Evolutionary conservation across 2,113 vertebrate species (phyloP), one percentile per base, ranked within the genome.

Genomic region (Carassius carassius): DNA sequence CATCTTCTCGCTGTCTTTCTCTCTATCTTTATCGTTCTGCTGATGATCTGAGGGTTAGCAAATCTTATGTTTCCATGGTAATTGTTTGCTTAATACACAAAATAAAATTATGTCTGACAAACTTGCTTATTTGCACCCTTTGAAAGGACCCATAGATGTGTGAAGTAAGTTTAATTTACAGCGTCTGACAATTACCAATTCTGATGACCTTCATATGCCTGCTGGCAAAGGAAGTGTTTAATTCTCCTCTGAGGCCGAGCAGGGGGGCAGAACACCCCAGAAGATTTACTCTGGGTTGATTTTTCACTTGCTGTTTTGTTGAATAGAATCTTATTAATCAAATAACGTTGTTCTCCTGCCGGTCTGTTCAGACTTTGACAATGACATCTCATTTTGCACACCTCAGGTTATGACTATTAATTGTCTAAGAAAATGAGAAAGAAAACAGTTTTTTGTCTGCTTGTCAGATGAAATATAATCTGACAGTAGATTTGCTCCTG

Each of bases 131-230:
- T 98, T 97, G 95, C 97, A 97, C 96, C 94, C 96, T 94, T 92
- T 92, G 88, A 95, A 95, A 94, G 91, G 94, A 95, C 92, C 91
- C 88, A 77, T 81, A 92, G 94, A 96, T 94, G 96, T 98, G 97
- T 95, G 96, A 97, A 97, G 96, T 94, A 96, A 96, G 95, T 95
- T 95, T 94, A 96, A 95, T 96, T 96, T 95, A 87, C 95, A 96
- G 93, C 17, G 90, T 91, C 94, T 96, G 95, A 96, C 96, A 96
- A 95, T 95, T 93, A 87, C 86, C 90, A 94, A 93, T 95, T 92
- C 89, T 92, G 94, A 92, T 93, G 92, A 96, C 95, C 94, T 94
- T 88, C 78, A 63, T 79, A 73, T 95, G 94, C 94, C 94, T 93
- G 95, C 90, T 94, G 95, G 95, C 96, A 94, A 94, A 94, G 93